A percentile compares a stretch with the other conserved stretches of the same genome.
Conservation (phyloP, 2,113 vertebrate species). For the Myotis lucifugus region DNA sequence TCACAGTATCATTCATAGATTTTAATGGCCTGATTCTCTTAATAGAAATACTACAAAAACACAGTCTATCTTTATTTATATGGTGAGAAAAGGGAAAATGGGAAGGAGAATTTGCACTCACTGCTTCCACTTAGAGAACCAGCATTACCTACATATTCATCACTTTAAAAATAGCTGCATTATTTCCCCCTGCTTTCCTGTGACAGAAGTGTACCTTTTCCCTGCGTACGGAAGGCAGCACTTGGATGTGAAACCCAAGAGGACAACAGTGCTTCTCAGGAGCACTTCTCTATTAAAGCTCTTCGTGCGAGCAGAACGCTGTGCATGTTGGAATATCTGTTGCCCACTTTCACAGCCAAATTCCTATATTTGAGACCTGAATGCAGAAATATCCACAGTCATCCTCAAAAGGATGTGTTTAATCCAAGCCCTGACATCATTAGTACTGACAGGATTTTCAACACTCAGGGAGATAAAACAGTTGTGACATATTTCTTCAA, state of each 20-base stretch:
- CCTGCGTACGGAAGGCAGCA: neutral
- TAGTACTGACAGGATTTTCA: constrained; percentile 84
- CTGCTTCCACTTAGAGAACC: constrained; percentile 10
- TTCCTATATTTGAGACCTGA: constrained; percentile 73
- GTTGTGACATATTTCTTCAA: constrained; percentile 84
- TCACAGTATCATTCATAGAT: neutral
- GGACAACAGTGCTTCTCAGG: neutral
- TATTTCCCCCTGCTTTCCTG: neutral
- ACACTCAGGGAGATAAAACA: constrained; percentile 81
- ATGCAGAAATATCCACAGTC: constrained; percentile 75
- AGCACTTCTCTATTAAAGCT: constrained; percentile 1
- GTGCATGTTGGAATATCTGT: neutral
- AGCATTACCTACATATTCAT: constrained; percentile 25
- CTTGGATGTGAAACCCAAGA: neutral
- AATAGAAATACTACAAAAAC: neutral
- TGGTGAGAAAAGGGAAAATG: neutral
- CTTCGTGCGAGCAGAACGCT: neutral
- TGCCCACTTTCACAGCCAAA: constrained; percentile 46
- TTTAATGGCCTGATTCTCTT: neutral
- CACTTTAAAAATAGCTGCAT: neutral
- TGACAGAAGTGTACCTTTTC: neutral
- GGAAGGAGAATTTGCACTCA: neutral
- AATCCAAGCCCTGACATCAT: constrained; percentile 81
- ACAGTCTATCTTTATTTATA: neutral
- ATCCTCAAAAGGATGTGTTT: constrained; percentile 78